Percentiles rank a stretch among this genome's conserved stretches.
Conservation (phyloP, 1,140 invertebrate genomes). For the Drosophila mojavensis region DNA sequence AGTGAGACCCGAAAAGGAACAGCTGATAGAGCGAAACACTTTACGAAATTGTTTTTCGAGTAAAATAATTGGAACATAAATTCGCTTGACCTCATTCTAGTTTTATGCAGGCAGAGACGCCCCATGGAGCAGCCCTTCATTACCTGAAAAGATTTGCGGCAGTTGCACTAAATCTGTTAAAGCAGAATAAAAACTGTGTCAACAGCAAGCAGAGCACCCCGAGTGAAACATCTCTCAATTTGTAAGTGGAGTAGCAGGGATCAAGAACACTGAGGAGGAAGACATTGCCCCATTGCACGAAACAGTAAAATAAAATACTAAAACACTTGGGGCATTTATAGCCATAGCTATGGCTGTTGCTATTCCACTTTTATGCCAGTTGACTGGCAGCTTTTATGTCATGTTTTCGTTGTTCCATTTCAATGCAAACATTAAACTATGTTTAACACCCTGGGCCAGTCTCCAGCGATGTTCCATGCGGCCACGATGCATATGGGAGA, state of each 20-base stretch:
- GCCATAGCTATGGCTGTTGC: conserved; percentile 24
- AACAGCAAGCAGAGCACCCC: conserved; percentile 42
- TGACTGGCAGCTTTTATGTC: conserved; percentile 31
- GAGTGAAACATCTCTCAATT: conserved; percentile 32
- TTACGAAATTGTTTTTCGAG: conserved; percentile 41
- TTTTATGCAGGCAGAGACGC: background rate
- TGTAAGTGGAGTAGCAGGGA: conserved; percentile 15
- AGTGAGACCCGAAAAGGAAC: background rate
- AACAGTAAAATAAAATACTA: conserved; percentile 35
- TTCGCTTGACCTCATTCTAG: conserved; percentile 37
- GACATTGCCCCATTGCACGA: conserved; percentile 1
- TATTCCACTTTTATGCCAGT: conserved; percentile 42
- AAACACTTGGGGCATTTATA: conserved; percentile 42
- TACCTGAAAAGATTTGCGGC: conserved; percentile 30
- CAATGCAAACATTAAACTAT: conserved; percentile 32
- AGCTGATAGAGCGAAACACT: conserved; percentile 20
- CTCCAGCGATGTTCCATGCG: conserved; percentile 1
- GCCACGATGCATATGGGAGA: conserved; percentile 10
- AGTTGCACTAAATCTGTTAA: conserved; percentile 43
- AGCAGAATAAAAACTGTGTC: conserved; percentile 47
- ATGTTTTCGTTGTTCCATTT: conserved; percentile 10
- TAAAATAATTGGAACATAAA: conserved; percentile 46
- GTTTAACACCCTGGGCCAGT: conserved; percentile 16
- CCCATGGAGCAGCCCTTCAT: conserved; percentile 13
- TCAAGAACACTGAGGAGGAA: conserved; percentile 7